Conservation (phyloP, 2,113 vertebrate genomes). For the Stegostoma tigrinum region DNA sequence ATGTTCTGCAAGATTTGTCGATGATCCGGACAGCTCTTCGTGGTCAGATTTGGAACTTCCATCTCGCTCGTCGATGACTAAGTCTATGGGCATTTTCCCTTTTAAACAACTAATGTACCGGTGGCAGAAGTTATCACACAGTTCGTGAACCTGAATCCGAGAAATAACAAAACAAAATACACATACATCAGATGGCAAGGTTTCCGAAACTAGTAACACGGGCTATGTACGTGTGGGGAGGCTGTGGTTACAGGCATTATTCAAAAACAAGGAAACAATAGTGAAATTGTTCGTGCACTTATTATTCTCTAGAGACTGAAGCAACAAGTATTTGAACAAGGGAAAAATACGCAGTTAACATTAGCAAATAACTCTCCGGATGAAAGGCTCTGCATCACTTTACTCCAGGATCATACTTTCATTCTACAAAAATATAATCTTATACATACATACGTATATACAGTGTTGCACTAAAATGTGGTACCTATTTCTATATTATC, state of each 20-base stretch:
- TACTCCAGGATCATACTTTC: background rate
- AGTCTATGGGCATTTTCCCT: conserved; percentile 99
- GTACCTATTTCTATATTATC: conserved; percentile 7
- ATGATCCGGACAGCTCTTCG: conserved; percentile 97
- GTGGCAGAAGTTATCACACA: conserved; percentile 99
- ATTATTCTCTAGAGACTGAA: conserved; percentile 83
- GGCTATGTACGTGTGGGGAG: conserved; percentile 49
- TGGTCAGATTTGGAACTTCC: conserved; percentile 98
- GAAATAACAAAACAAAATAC: conserved; percentile 37
- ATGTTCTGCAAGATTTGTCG: conserved; percentile 96
- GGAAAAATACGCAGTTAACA: conserved; percentile 36
- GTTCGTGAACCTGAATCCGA: conserved; percentile 83
- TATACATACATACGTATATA: too few relatives aligned
- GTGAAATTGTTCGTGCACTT: conserved; percentile 77
- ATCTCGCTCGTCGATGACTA: conserved; percentile 97
- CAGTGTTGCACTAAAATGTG: background rate
- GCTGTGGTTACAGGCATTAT: conserved; percentile 74
- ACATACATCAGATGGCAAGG: conserved; percentile 44
- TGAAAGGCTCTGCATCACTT: background rate
- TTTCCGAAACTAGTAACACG: conserved; percentile 55
- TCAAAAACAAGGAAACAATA: conserved; percentile 84
- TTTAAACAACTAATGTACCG: conserved; percentile 99
- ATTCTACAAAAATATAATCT: background rate
- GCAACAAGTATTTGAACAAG: conserved; percentile 78
- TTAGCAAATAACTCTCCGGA: conserved; percentile 1